Percentiles rank a stretch among this genome's conserved stretches.
Conservation (phyloP, 23 tunicate species). For the Aplidium turbinatum region DNA sequence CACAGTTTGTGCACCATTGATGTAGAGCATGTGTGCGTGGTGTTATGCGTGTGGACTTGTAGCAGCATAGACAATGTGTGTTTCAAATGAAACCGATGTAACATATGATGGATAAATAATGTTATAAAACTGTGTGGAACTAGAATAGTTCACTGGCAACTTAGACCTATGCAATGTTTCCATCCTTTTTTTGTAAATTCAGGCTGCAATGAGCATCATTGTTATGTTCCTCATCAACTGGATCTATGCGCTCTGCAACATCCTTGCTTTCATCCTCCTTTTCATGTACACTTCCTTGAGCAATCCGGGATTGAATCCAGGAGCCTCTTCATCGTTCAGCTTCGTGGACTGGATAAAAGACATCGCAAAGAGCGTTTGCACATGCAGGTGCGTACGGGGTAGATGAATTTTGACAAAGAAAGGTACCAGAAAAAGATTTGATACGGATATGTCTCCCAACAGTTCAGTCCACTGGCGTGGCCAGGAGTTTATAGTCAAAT, state of each 20-base stretch:
- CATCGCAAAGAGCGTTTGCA: conserved; percentile 22
- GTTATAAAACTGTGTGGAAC: background rate
- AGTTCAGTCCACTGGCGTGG: too few species aligned
- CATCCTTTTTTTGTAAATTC: too few species aligned
- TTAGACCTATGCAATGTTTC: background rate
- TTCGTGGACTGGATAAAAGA: conserved; percentile 66
- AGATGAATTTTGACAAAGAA: too few species aligned
- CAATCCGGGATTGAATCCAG: conserved; percentile 80
- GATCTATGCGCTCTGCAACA: conserved; percentile 92
- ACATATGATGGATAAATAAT: background rate
- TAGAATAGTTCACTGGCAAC: background rate
- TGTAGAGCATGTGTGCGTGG: too few species aligned
- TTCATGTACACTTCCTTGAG: conserved; percentile 74
- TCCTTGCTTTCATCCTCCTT: conserved; percentile 69
- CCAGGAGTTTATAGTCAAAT: too few species aligned
- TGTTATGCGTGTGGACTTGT: too few species aligned
- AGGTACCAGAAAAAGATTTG: too few species aligned
- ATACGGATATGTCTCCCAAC: too few species aligned
- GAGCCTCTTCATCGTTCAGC: conserved; percentile 71
- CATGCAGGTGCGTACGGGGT: conserved; percentile 39
- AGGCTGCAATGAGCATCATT: conserved; percentile 64
- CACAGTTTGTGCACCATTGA: too few species aligned
- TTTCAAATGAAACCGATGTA: background rate
- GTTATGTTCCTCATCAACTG: conserved; percentile 94
- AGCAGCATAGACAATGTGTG: too few species aligned